A percentile compares a stretch with the other conserved stretches of the same genome.
Evolutionary conservation across 2,888 invertebrate species (phyloP).

Genomic region (Acrobeloides nanus): DNA sequence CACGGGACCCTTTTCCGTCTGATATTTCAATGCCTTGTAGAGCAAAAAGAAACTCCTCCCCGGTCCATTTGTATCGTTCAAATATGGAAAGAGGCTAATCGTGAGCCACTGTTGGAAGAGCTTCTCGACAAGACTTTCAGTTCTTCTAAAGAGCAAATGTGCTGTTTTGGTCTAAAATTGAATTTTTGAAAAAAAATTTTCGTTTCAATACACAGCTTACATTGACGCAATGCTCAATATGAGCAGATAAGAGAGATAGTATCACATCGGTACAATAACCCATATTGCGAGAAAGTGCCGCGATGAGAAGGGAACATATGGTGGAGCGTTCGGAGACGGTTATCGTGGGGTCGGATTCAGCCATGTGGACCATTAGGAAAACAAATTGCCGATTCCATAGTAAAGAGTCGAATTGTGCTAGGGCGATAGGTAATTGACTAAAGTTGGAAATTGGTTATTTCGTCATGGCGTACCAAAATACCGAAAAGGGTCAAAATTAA

Average conservation of each 20-base stretch:
- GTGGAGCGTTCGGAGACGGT: constrained; percentile 40
- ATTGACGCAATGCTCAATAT: constrained; percentile 90
- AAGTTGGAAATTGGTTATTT: no score
- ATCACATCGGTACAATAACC: constrained; percentile 57
- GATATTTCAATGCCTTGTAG: constrained; percentile 58
- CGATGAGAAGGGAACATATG: constrained; percentile 56
- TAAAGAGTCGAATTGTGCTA: constrained; percentile 90
- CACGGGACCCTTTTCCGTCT: constrained; percentile 57
- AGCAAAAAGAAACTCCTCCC: constrained; percentile 58
- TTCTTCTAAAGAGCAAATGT: constrained; percentile 47
- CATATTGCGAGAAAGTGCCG: constrained; percentile 57
- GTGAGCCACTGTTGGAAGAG: constrained; percentile 96
- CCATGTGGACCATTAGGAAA: constrained; percentile 78
- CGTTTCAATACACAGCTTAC: no score
- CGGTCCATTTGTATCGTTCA: constrained; percentile 66
- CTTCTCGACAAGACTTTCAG: constrained; percentile 87
- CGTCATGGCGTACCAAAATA: no score
- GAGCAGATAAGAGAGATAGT: constrained; percentile 70
- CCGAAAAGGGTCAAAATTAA: no score
- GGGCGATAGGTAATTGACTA: constrained; percentile 61
- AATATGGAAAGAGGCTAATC: constrained; percentile 77
- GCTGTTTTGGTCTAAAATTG: constrained; percentile 10
- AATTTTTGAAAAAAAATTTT: no score
- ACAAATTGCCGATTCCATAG: constrained; percentile 90
- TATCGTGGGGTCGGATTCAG: constrained; percentile 70